A percentile compares a stretch with the other conserved stretches of the same genome.
Conservation (phyloP, 2,113 vertebrate genomes). For the Neopipo cinnamomea region DNA sequence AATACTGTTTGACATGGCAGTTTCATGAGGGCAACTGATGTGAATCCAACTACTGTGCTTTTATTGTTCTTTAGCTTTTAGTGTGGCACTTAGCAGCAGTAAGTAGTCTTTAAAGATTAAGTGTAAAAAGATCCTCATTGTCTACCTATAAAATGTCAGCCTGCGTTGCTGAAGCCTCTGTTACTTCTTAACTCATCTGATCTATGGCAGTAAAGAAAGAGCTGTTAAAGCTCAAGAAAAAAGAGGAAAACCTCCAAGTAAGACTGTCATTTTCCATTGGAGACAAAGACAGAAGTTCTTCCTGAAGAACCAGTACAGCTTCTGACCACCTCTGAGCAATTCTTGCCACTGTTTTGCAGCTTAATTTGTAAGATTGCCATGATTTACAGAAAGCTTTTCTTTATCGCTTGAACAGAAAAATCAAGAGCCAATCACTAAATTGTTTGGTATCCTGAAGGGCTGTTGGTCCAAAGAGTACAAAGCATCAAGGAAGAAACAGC, state of each 20-base stretch:
- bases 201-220: not conserved
- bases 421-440: not conserved
- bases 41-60: not conserved
- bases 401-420: not conserved
- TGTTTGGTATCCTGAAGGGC: fast-evolving
- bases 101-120: not conserved
- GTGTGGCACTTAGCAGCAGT: not conserved
- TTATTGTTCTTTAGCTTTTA: not conserved
- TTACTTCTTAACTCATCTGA: not conserved
- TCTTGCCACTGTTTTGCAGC: not conserved
- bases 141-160: not conserved
- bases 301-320: not conserved
- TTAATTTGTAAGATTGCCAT: not conserved
- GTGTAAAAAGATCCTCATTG: not conserved
- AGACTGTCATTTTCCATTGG: not conserved
- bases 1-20: not conserved
- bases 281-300: not conserved
- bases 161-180: not conserved
- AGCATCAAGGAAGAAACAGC: not conserved
- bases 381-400: not conserved
- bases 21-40: not conserved
- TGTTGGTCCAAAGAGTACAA: not conserved
- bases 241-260: not conserved
- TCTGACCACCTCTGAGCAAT: not conserved
- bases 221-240: not conserved